Base-by-base conservation (phyloP, 2,113 vertebrate genomes). In the Grus americana region DNA sequence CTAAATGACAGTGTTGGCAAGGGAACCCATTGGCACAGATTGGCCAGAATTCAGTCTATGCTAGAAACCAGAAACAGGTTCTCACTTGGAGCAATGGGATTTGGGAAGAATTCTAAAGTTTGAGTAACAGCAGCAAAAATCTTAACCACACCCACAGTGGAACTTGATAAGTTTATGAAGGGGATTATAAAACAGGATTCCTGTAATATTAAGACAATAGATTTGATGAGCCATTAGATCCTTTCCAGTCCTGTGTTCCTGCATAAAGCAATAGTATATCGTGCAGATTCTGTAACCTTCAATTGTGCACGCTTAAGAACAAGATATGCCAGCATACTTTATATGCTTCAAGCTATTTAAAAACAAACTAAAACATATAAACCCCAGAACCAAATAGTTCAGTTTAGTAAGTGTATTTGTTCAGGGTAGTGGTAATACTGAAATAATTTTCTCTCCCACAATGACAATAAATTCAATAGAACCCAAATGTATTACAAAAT, bases 401-500 rank as follows among this genome's bases (percentile, higher is more conserved):
- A 5, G 26, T 67, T 94, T 38, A 62, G 50, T n/a, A 71, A 80
- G 26, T 46, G 15, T 36, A 34, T 84, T 91, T 87, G 5, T 91
- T 92, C 75, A 90, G 49, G 74, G 6, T 80, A 94, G 65, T 63
- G 24, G 79, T 89, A 83, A 55, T 83, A 71, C 32, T 88, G 86
- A 87, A 95, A 79, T 92, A 0, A 91, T 84, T 88, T 95, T 65
- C 71, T 87, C n/a, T 88, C 55, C 58, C 67, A 62, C 22, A 47
- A 12, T 11, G 12, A 23, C 50, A 86, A 81, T 87, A 66, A 93
- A 95, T 91, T 92, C 21, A 63, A 30, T 27, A 86, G 29, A 79
- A 93, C 36, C 34, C 34, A 94, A 90, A 90, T 68, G 54, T 86
- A 83, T 91, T 92, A 72, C 29, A 91, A 97, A 90, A 94, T 61